Evolutionary conservation across 2,888 invertebrate species (phyloP).

Genomic region (Scaptomyza polygonia): DNA sequence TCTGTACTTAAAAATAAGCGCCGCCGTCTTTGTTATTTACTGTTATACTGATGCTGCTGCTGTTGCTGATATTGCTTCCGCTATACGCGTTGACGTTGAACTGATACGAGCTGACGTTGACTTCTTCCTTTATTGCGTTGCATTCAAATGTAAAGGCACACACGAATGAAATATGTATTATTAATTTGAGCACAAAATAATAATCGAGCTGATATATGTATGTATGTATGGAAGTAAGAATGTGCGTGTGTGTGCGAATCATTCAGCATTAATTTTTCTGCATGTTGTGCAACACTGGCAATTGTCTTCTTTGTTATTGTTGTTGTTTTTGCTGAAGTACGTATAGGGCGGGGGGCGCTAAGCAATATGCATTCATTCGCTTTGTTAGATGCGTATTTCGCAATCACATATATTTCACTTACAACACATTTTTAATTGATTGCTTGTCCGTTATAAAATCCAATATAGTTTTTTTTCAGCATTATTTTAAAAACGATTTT

Average conservation of each 20-base stretch:
- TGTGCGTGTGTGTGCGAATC: constrained; percentile 33
- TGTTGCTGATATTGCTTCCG: constrained; percentile 52
- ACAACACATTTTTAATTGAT: constrained; percentile 15
- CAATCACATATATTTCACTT: constrained; percentile 61
- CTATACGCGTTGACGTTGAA: constrained; percentile 46
- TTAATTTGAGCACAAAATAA: constrained; percentile 57
- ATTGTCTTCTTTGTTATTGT: constrained; percentile 43
- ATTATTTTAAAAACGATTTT: constrained; percentile 3
- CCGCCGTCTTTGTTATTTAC: constrained; percentile 52
- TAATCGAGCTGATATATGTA: constrained; percentile 42
- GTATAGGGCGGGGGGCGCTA: constrained; percentile 3
- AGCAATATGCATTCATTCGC: constrained; percentile 44
- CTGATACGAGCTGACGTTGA: constrained; percentile 42
- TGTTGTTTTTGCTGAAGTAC: constrained; percentile 42
- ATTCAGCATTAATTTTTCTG: constrained; percentile 27
- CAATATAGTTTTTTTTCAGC: not conserved
- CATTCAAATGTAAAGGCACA: constrained; percentile 39
- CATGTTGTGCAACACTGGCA: constrained; percentile 67
- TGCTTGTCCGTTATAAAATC: not conserved
- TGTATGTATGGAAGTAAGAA: too few species aligned
- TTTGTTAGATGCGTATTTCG: constrained; percentile 58
- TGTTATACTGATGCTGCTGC: constrained; percentile 31
- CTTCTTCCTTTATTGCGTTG: constrained; percentile 54
- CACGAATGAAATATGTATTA: constrained; percentile 59
- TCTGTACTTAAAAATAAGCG: constrained; percentile 32